These are phyloP conservation scores for Halesus radiatus DNA, from an alignment of 1,140 invertebrate species.

Conservation along the genomic window DNA sequence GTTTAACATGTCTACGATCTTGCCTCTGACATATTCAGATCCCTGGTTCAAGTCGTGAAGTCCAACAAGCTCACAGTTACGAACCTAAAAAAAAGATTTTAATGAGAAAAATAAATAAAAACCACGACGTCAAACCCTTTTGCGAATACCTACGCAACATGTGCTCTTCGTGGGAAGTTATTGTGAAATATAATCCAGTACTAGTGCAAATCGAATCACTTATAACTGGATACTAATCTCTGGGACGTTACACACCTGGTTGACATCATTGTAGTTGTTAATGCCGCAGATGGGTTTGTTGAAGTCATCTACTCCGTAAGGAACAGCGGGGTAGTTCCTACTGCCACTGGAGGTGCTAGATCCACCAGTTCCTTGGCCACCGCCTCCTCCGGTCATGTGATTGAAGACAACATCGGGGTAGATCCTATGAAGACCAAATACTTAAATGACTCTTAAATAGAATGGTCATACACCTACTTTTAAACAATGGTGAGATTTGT, in stretches of 20 bases:
- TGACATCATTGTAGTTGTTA: conserved; percentile 73
- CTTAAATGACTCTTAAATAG: too few species aligned
- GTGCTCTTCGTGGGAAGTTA: too few species aligned
- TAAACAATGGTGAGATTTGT: too few species aligned
- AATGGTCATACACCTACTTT: too few species aligned
- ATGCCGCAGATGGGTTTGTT: conserved; percentile 69
- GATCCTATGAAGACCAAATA: conserved; percentile 74
- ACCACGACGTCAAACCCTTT: too few species aligned
- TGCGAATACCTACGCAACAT: too few species aligned
- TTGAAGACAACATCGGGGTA: conserved; percentile 83
- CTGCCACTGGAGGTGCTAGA: conserved; percentile 67
- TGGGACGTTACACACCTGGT: conserved; percentile 65
- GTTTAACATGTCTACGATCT: conserved; percentile 79
- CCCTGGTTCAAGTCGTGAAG: conserved; percentile 80
- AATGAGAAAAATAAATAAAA: too few species aligned
- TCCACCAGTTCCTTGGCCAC: conserved; percentile 71
- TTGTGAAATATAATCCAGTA: too few species aligned
- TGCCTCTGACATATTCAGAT: conserved; percentile 75
- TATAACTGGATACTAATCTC: too few species aligned
- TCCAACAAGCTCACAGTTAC: conserved; percentile 80
- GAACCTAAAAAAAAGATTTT: conserved; percentile 64
- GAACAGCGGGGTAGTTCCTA: conserved; percentile 73
- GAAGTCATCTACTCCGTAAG: conserved; percentile 72
- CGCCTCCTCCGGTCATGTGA: conserved; percentile 78
- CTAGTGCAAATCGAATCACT: too few species aligned